phyloP scores from a whole-genome alignment of 2,888 invertebrate genomes.

The Thera britannica region DNA sequence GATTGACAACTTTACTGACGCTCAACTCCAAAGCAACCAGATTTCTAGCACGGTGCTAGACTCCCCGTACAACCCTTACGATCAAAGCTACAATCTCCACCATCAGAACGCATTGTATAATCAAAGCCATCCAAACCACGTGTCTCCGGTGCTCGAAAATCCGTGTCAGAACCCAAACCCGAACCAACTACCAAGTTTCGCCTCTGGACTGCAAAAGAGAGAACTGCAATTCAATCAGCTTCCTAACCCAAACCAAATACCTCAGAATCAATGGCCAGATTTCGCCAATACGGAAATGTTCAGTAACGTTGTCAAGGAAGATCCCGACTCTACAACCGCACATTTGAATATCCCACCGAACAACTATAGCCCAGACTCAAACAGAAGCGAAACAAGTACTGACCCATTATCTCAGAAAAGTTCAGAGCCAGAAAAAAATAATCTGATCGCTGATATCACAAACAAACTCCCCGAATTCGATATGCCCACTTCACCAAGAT shows the following conservation, averaged over 20 bases:
- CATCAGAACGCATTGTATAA: slow-evolving; percentile 87
- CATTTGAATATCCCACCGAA: slow-evolving; percentile 77
- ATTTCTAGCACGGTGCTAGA: slow-evolving; percentile 93
- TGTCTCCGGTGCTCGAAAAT: slow-evolving; percentile 76
- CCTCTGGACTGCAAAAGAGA: slow-evolving; percentile 73
- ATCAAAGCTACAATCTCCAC: slow-evolving; percentile 87
- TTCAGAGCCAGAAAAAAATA: slow-evolving; percentile 66
- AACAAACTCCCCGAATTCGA: slow-evolving; percentile 77
- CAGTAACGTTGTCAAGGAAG: slow-evolving; percentile 87
- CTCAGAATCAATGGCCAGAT: slow-evolving; percentile 78
- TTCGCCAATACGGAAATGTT: slow-evolving; percentile 76
- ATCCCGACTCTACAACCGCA: slow-evolving; percentile 90
- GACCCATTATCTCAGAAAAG: slow-evolving; percentile 66
- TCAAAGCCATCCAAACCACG: slow-evolving; percentile 76
- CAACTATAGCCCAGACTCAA: slow-evolving; percentile 81
- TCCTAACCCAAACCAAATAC: slow-evolving; percentile 51
- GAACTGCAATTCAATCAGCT: slow-evolving; percentile 59
- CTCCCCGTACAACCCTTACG: slow-evolving; percentile 86
- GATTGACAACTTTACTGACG: slow-evolving; percentile 91
- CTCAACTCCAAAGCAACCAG: slow-evolving; percentile 93
- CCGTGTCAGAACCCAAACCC: slow-evolving; percentile 68
- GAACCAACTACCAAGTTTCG: slow-evolving; percentile 77
- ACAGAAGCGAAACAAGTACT: slow-evolving; percentile 78
- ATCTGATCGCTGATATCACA: slow-evolving; percentile 58
- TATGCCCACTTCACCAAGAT: slow-evolving; percentile 74